Percentiles rank a stretch among this genome's conserved stretches.
Conservation (phyloP, 2,113 vertebrate species). For the Macquaria australasica region DNA sequence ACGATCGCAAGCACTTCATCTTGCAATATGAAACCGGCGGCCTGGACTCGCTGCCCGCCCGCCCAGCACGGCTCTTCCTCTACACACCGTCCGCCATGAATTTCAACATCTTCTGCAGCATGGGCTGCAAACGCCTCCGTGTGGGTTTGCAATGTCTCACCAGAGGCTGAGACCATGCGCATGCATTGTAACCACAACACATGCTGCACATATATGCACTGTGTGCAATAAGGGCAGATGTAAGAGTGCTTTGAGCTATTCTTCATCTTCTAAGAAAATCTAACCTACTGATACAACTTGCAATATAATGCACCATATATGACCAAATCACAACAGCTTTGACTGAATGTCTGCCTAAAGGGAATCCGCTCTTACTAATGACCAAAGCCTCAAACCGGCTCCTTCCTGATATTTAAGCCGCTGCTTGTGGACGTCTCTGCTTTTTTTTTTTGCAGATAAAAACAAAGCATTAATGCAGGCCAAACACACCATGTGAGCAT, state of each 20-base stretch:
- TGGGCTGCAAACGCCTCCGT: constrained; percentile 27
- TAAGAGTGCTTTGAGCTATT: background rate
- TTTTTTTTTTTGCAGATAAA: constrained; percentile 24
- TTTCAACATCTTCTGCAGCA: constrained; percentile 48
- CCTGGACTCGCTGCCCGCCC: constrained; percentile 52
- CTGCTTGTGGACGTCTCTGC: constrained; percentile 1
- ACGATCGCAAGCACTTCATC: constrained; percentile 73
- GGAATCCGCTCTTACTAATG: constrained; percentile 56
- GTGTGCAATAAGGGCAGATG: constrained; percentile 5
- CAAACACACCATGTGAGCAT: constrained; percentile 48
- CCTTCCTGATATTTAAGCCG: constrained; percentile 4
- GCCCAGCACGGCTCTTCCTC: constrained; percentile 52
- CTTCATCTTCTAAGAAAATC: constrained; percentile 16
- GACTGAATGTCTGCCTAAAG: constrained; percentile 54
- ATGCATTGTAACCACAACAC: constrained; percentile 25
- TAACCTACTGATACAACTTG: constrained; percentile 25
- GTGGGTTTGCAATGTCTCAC: constrained; percentile 35
- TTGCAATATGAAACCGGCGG: constrained; percentile 72
- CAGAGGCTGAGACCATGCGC: constrained; percentile 21
- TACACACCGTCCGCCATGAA: constrained; percentile 25
- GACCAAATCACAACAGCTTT: constrained; percentile 19
- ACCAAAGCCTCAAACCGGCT: constrained; percentile 34
- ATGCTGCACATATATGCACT: constrained; percentile 5
- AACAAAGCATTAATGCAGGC: constrained; percentile 65
- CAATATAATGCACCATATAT: constrained; percentile 18